These are phyloP conservation scores for Zygothrica quintamaculata DNA, from an alignment of 2,888 invertebrate species.

Conservation along the genomic window DNA sequence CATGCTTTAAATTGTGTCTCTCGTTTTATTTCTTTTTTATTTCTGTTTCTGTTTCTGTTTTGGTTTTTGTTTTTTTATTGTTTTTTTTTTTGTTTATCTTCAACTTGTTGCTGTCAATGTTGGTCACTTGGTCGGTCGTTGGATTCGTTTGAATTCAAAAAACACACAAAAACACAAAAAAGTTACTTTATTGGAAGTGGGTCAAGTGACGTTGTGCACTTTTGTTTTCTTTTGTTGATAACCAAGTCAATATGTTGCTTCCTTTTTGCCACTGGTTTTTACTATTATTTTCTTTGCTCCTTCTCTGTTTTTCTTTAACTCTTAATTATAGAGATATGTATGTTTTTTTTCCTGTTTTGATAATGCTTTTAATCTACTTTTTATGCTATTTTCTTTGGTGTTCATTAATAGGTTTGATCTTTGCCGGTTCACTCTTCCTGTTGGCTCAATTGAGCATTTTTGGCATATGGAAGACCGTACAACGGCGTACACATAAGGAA, in stretches of 20 bases:
- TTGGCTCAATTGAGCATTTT: conserved; percentile 94
- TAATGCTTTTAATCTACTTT: conserved; percentile 32
- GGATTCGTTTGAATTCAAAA: conserved; percentile 31
- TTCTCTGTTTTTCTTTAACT: conserved; percentile 4
- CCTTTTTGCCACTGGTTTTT: conserved; percentile 45
- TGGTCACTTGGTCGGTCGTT: conserved; percentile 73
- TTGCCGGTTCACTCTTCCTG: conserved; percentile 94
- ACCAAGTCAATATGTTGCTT: conserved; percentile 59
- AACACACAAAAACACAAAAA: conserved; percentile 29
- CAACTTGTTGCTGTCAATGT: conserved; percentile 78
- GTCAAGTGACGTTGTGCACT: conserved; percentile 76
- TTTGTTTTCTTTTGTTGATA: conserved; percentile 78
- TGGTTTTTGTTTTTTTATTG: conserved; percentile 49
- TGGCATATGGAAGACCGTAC: conserved; percentile 91
- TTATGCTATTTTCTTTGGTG: conserved; percentile 2
- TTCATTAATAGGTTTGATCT: conserved; percentile 88
- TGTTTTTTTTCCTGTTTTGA: conserved; percentile 38
- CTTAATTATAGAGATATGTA: not conserved
- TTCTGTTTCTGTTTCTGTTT: conserved; percentile 72
- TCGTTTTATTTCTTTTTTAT: conserved; percentile 79
- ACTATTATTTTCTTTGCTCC: conserved; percentile 44
- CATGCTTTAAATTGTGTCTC: conserved; percentile 80
- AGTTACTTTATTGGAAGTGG: conserved; percentile 47
- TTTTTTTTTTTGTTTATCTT: conserved; percentile 70
- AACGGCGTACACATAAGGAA: conserved; percentile 82